phyloP scores from a whole-genome alignment of 2,797 vertebrate genomes.

The Acanthurus leucopareius region DNA sequence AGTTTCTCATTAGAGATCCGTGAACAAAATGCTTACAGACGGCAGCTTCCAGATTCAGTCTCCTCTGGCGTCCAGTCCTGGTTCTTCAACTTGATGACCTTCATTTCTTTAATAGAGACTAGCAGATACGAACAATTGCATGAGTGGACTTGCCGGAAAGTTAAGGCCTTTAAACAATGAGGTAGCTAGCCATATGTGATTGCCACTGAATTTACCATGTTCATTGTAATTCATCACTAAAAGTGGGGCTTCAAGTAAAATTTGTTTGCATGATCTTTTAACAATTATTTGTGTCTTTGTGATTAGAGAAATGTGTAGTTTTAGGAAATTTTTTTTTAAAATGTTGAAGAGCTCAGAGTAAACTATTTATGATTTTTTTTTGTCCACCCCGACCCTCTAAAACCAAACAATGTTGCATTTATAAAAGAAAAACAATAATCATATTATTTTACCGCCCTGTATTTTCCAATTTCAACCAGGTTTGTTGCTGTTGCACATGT shows the following conservation, averaged over 20 bases:
- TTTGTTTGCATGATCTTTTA: not conserved
- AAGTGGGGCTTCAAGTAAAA: not conserved
- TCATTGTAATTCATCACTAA: not conserved
- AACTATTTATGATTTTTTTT: not conserved
- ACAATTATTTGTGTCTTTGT: no score
- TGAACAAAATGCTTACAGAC: constrained; percentile 49
- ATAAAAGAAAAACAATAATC: not conserved
- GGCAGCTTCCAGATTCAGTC: constrained; percentile 13
- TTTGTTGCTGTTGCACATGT: no score
- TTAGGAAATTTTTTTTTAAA: no score
- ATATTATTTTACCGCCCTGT: no score
- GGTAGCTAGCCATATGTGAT: not conserved
- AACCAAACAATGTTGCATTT: not conserved
- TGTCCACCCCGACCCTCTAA: not conserved
- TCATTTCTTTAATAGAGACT: not conserved
- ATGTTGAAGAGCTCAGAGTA: not conserved
- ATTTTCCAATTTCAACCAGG: no score
- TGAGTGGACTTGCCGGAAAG: not conserved
- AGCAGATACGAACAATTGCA: not conserved
- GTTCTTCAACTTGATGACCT: constrained; percentile 16
- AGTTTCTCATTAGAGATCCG: constrained; percentile 58
- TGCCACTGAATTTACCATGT: not conserved
- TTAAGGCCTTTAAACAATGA: not conserved
- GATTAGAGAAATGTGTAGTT: no score
- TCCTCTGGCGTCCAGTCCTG: constrained; percentile 5